A percentile compares a stretch with the other conserved stretches of the same genome.
These are phyloP conservation scores for Dipodomys spectabilis DNA, from an alignment of 2,113 vertebrate species.

Conservation along the genomic window DNA sequence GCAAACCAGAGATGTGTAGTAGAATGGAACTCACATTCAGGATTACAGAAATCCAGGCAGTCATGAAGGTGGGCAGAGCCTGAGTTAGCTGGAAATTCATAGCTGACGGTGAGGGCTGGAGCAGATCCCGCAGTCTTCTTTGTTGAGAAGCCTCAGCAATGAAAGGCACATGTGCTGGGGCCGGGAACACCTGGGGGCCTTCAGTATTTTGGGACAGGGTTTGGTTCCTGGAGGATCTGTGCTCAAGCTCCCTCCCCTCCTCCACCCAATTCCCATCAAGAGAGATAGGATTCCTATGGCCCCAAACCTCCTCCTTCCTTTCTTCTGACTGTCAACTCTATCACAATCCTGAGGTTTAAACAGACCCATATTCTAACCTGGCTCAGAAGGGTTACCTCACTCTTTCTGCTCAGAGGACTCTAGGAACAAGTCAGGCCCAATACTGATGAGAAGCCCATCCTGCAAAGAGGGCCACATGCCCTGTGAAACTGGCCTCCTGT, in stretches of 20 bases:
- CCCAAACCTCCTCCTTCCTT: background rate
- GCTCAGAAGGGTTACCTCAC: background rate
- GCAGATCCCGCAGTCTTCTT: too few species aligned
- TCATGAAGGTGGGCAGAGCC: background rate
- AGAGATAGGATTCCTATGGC: background rate
- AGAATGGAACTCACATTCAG: fast-evolving
- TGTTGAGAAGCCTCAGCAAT: background rate
- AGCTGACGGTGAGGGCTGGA: background rate
- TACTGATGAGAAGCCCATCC: background rate
- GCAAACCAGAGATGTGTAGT: background rate
- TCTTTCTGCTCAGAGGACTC: background rate
- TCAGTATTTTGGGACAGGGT: background rate
- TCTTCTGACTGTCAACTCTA: background rate
- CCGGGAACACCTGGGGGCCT: too few species aligned
- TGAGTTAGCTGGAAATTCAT: background rate
- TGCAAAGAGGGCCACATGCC: background rate
- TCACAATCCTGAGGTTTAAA: background rate
- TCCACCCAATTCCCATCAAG: background rate
- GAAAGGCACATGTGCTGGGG: background rate
- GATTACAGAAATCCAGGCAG: too few species aligned
- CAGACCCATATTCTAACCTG: fast-evolving
- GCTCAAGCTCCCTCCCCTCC: background rate
- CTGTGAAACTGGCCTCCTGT: background rate
- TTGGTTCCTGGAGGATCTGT: background rate
- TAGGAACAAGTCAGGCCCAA: background rate